Conservation (phyloP, 2,113 vertebrate genomes). For the Anarrhichthys ocellatus region DNA sequence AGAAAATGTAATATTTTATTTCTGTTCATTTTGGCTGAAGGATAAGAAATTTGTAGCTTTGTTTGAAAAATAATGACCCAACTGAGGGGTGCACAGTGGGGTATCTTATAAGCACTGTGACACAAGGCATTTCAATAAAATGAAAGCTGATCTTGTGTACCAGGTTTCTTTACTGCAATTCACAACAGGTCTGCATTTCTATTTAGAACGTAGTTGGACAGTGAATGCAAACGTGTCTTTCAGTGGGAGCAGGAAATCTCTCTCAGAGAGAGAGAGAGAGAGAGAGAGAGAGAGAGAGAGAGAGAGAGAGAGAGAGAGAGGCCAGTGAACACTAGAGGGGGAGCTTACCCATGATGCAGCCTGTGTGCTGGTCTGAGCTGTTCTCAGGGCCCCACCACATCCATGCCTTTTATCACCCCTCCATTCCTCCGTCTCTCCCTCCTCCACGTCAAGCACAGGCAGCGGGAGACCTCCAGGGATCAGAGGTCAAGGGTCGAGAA, state of each 20-base stretch:
- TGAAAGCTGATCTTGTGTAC: background rate
- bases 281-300: background rate
- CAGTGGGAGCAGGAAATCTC: conserved; percentile 40
- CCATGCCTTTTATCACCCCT: conserved; percentile 67
- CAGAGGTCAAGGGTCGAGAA: conserved; percentile 90
- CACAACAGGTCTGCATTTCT: background rate
- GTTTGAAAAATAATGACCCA: background rate
- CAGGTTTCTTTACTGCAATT: background rate
- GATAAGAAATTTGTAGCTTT: background rate
- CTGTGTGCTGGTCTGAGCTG: conserved; percentile 79
- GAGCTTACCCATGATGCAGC: conserved; percentile 91
- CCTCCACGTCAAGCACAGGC: conserved; percentile 83
- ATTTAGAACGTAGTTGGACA: background rate
- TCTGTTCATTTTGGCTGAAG: background rate
- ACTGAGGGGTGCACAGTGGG: background rate
- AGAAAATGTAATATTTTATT: background rate
- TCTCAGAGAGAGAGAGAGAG: conserved; percentile 41
- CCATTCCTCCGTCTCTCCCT: conserved; percentile 73
- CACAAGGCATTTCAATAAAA: conserved; percentile 7
- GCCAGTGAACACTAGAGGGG: conserved; percentile 97
- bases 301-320: conserved; percentile 66
- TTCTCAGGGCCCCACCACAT: conserved; percentile 82
- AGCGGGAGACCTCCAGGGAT: conserved; percentile 84
- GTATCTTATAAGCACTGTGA: conserved; percentile 9
- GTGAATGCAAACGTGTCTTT: conserved; percentile 38